phyloP scores from a whole-genome alignment of 2,113 vertebrate species.

The Megaleporinus macrocephalus region DNA sequence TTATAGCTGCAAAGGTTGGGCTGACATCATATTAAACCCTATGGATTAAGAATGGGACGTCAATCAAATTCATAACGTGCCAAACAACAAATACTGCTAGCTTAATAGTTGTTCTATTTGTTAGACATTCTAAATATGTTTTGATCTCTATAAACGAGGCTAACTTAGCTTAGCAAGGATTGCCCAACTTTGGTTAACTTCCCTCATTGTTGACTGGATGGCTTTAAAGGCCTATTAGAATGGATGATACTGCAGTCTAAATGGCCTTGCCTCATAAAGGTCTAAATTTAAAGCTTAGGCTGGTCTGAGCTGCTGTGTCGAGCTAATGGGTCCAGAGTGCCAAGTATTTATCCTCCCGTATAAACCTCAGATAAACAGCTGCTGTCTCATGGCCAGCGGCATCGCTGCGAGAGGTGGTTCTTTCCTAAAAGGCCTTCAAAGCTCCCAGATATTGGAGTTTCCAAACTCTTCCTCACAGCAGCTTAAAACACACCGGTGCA shows the following conservation, averaged over 20 bases:
- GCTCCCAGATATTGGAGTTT: background rate
- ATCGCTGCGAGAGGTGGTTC: background rate
- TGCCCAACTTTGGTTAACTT: background rate
- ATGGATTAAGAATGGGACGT: too few relatives aligned
- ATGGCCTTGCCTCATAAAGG: background rate
- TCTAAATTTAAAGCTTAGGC: background rate
- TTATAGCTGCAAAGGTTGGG: too few relatives aligned
- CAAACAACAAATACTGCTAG: too few relatives aligned
- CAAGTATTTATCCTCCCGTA: background rate
- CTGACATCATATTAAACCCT: too few relatives aligned
- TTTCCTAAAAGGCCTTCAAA: background rate
- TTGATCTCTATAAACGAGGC: too few relatives aligned
- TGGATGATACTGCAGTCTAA: background rate
- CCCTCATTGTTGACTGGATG: background rate
- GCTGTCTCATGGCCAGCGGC: background rate
- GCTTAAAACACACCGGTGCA: too few relatives aligned
- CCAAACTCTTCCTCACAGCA: background rate
- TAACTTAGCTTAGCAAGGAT: background rate
- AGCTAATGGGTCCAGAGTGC: background rate
- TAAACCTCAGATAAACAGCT: background rate
- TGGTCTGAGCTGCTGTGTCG: background rate
- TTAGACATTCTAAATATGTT: too few relatives aligned
- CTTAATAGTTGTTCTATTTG: too few relatives aligned
- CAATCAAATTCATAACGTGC: too few relatives aligned
- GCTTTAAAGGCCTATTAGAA: background rate